These are phyloP conservation scores for Palythoa grandiflora DNA, from an alignment of 92 coral and sea anemone species.

Conservation along the genomic window DNA sequence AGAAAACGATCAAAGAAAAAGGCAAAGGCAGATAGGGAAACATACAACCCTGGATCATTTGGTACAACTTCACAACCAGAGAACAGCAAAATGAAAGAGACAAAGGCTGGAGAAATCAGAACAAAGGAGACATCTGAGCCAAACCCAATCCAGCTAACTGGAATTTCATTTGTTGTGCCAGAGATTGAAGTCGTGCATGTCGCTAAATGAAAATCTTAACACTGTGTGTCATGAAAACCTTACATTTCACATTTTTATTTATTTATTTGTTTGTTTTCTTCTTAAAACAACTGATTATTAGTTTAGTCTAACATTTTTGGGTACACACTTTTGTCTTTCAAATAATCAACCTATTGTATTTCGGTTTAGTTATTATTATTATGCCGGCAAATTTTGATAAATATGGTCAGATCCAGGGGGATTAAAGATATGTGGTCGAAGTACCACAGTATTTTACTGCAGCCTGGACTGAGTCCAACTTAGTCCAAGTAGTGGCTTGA, in stretches of 20 bases:
- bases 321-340: conserved; percentile 26
- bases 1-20: conserved; percentile 36
- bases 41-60: conserved; percentile 47
- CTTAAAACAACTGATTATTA: conserved; percentile 14
- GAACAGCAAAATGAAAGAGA: conserved; percentile 1
- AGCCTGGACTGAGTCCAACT: too few relatives aligned
- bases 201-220: conserved; percentile 16
- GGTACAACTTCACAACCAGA: conserved; percentile 49
- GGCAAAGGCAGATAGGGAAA: conserved; percentile 41
- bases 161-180: conserved; percentile 30
- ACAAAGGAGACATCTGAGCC: conserved; percentile 40
- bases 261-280: conserved; percentile 3
- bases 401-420: too few relatives aligned
- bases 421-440: too few relatives aligned
- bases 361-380: too few relatives aligned
- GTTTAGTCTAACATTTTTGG: not conserved
- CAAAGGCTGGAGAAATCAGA: conserved; percentile 31
- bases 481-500: too few relatives aligned
- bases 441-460: too few relatives aligned
- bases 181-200: conserved; percentile 27
- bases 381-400: too few relatives aligned
- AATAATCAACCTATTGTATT: too few relatives aligned
- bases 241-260: conserved; percentile 14
- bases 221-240: conserved; percentile 33
- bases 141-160: conserved; percentile 10